Evolutionary conservation across 2,113 vertebrate genomes (phyloP), one percentile per base, ranked within the genome.

Genomic region (Boulengeromyrus knoepffleri): DNA sequence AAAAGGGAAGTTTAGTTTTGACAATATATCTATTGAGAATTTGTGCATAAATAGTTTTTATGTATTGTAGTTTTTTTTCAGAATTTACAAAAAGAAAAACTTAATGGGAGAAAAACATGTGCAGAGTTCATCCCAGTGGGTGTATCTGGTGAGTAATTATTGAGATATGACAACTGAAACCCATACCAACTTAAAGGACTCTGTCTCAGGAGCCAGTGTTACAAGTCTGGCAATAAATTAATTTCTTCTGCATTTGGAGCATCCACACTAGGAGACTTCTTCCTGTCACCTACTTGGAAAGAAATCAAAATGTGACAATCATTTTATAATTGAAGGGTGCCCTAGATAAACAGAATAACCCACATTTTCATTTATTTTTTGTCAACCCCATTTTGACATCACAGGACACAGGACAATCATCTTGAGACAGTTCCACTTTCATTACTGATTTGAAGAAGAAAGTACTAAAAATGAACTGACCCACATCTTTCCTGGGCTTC

Each of bases 291-390:
- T 84, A 87, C 31, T 89, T 77, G 62, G 88, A 89, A 80, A 21
- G 6, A 53, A 56, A 89, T 42, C 88, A 89, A 84, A 84, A 53
- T 39, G 19, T 84, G 74, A 84, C 77, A 36, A 39, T 53, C 74
- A 80, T 83, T 52, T 84, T 52, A 84, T 84, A 89, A 89, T 84
- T 83, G 88, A 89, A 66, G 50, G 46, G 31, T 56, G 46, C 39
- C 49, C 47, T 83, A 80, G 49, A 89, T 83, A 80, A 49, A 89
- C 31, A 50, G 74, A 83, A 56, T 89, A 53, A 84, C 49, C 36
- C 88, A 89, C 74, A 89, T 84, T 84, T 89, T 84, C 49, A 83
- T 89, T 89, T 89, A 49, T 83, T 53, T 89, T 89, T 89, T 83
- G 47, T 83, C 47, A 89, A 89, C 47, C 49, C 88, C 74, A 52